phyloP scores from a whole-genome alignment of 2,113 vertebrate genomes.

The Rousettus leschenaultii region DNA sequence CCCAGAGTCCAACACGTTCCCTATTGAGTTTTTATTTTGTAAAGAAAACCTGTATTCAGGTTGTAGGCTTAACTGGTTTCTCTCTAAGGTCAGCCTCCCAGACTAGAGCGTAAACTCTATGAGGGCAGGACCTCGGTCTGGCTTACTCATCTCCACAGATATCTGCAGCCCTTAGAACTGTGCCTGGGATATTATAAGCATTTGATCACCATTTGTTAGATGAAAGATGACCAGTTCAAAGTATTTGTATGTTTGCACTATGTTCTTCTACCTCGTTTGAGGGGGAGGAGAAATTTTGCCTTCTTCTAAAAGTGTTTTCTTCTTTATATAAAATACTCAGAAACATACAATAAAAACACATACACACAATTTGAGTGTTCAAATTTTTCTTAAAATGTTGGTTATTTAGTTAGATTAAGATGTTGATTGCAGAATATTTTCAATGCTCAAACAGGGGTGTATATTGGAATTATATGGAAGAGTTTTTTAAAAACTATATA shows the following conservation, averaged over 20 bases:
- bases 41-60: background rate
- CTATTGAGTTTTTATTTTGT: background rate
- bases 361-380: background rate
- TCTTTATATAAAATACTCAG: background rate
- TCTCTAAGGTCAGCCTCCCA: background rate
- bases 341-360: background rate
- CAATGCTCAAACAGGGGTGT: background rate
- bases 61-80: background rate
- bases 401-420: background rate
- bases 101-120: accelerated
- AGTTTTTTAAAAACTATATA: background rate
- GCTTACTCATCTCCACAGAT: background rate
- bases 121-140: background rate
- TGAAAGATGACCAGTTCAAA: background rate
- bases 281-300: background rate
- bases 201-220: background rate
- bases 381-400: background rate
- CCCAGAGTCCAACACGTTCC: background rate
- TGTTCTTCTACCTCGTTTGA: background rate
- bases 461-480: background rate
- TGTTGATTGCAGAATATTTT: background rate
- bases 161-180: background rate
- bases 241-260: background rate
- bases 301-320: background rate
- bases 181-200: background rate